Evolutionary conservation across 2,797 vertebrate species (phyloP).

Genomic region (Pipistrellus pipistrellus): DNA sequence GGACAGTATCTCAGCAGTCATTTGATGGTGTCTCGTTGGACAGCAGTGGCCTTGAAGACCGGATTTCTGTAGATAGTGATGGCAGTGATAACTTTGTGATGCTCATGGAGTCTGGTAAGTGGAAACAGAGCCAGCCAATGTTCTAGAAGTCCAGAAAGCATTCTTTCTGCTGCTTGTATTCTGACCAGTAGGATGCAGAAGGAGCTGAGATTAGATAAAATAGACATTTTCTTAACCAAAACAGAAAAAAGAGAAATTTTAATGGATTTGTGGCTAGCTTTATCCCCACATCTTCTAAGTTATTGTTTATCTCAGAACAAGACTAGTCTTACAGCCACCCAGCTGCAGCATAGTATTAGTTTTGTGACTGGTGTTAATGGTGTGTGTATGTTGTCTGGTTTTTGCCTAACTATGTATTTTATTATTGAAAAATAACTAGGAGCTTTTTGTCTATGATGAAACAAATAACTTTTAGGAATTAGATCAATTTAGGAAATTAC

Average conservation of each 20-base stretch:
- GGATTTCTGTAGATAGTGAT: constrained; percentile 95
- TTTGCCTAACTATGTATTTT: not conserved
- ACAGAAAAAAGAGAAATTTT: not conserved
- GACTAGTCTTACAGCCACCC: not conserved
- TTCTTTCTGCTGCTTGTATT: not conserved
- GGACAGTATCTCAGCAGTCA: constrained; percentile 95
- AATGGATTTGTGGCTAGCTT: not conserved
- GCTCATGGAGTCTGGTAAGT: constrained; percentile 94
- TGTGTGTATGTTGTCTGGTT: not conserved
- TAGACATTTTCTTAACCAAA: constrained; percentile 17
- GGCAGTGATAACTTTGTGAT: constrained; percentile 94
- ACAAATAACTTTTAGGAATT: constrained; percentile 41
- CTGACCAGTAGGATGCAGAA: not conserved
- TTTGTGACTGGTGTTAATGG: not conserved
- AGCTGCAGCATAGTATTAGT: not conserved
- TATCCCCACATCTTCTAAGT: not conserved
- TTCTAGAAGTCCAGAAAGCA: not conserved
- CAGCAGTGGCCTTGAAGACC: constrained; percentile 94
- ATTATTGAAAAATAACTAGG: constrained; percentile 51
- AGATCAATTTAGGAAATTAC: constrained; percentile 11
- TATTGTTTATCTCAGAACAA: constrained; percentile 10
- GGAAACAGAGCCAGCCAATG: not conserved
- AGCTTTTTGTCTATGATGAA: constrained; percentile 29
- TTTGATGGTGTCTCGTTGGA: constrained; percentile 95
- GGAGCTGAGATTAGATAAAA: not conserved